These are phyloP conservation scores for Cheirogaleus major DNA, from an alignment of 2,797 vertebrate species.

Conservation along the genomic window DNA sequence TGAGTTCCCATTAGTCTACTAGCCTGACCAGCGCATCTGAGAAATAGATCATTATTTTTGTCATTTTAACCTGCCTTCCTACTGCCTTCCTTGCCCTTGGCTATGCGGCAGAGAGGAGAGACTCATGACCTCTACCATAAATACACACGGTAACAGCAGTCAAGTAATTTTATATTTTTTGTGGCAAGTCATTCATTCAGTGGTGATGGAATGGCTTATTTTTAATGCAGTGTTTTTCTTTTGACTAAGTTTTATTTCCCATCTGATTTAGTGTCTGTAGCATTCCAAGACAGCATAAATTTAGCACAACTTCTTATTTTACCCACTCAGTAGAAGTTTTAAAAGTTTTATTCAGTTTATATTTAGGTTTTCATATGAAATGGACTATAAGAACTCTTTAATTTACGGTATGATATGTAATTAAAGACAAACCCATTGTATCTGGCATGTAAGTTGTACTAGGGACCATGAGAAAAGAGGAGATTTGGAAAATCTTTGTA, in stretches of 20 bases:
- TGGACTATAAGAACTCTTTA: constrained; percentile 9
- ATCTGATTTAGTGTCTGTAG: constrained; percentile 8
- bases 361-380: constrained; percentile 24
- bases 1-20: not conserved
- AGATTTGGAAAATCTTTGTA: constrained; percentile 8
- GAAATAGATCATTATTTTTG: constrained; percentile 52
- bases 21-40: constrained; percentile 19
- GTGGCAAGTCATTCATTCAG: constrained; percentile 39
- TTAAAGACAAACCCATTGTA: not conserved
- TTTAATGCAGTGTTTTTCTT: constrained; percentile 65
- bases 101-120: constrained; percentile 10
- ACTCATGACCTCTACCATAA: constrained; percentile 12
- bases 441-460: not conserved
- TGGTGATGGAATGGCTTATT: constrained; percentile 57
- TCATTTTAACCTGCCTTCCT: constrained; percentile 45
- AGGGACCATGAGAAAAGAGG: not conserved
- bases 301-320: constrained; percentile 52
- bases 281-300: constrained; percentile 37
- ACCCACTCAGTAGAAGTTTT: constrained; percentile 29
- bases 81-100: constrained; percentile 22
- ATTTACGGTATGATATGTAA: not conserved
- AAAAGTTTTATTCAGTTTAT: constrained; percentile 34
- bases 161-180: constrained; percentile 50
- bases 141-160: constrained; percentile 33
- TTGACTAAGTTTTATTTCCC: constrained; percentile 36